phyloP scores from a whole-genome alignment of 2,797 vertebrate genomes.

The Coreius guichenoti region DNA sequence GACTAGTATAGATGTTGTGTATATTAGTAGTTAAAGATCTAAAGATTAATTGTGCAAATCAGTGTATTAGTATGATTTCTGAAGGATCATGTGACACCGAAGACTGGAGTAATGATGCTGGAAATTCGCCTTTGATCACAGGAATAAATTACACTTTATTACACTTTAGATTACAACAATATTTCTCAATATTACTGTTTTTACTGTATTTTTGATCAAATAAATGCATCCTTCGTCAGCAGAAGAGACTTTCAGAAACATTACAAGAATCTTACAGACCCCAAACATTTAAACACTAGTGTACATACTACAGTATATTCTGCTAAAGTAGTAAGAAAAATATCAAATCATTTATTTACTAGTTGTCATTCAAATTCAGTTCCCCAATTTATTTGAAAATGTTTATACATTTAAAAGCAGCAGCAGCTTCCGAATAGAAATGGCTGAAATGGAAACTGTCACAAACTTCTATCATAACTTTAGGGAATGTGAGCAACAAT shows the following conservation, averaged over 20 bases:
- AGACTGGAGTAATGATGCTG: neutral
- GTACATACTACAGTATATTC: neutral
- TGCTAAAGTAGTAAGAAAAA: neutral
- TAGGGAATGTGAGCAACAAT: neutral
- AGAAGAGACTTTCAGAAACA: neutral
- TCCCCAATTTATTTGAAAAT: neutral
- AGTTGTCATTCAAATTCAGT: neutral
- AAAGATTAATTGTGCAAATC: neutral
- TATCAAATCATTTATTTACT: neutral
- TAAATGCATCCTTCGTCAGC: neutral
- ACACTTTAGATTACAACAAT: neutral
- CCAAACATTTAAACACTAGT: neutral
- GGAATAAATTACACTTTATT: neutral
- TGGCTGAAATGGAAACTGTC: neutral
- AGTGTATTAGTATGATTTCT: neutral
- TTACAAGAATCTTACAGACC: neutral
- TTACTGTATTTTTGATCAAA: neutral
- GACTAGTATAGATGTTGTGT: neutral
- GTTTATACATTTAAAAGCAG: neutral
- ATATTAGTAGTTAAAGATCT: neutral
- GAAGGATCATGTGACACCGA: slow-evolving; percentile 7
- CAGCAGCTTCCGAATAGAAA: too few species aligned
- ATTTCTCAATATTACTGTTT: neutral
- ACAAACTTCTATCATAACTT: neutral
- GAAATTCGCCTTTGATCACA: neutral